Percentiles rank a stretch among this genome's conserved stretches.
Conservation (phyloP, 2,888 invertebrate species). For the Calliscelio sp. region DNA sequence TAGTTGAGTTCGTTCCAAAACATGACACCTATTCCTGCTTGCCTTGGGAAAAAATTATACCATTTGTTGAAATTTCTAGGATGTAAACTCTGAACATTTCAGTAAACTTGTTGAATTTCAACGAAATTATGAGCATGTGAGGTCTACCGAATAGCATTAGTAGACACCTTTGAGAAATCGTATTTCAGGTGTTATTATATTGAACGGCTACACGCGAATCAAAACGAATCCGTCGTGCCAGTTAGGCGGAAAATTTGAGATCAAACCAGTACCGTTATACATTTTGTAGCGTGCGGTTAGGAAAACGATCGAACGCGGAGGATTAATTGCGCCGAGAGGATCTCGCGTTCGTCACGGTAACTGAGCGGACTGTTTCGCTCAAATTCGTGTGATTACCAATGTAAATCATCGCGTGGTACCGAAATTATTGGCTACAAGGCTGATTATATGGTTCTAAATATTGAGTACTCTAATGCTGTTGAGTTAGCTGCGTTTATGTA, state of each 20-base stretch:
- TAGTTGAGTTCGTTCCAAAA: no score
- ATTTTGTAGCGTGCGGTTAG: slow-evolving; percentile 41
- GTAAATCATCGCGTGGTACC: slow-evolving; percentile 43
- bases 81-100: no score
- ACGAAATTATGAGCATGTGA: no score
- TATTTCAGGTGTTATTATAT: background rate
- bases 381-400: slow-evolving; percentile 54
- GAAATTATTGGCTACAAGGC: slow-evolving; percentile 39
- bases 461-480: slow-evolving; percentile 21
- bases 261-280: slow-evolving; percentile 38
- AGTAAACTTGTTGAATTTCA: no score
- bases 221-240: slow-evolving; percentile 9
- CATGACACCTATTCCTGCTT: no score
- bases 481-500: slow-evolving; percentile 29
- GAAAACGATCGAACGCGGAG: slow-evolving; percentile 30
- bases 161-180: no score
- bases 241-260: slow-evolving; percentile 26
- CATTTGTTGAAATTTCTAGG: no score
- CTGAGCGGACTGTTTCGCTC: slow-evolving; percentile 2
- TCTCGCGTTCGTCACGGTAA: slow-evolving; percentile 44
- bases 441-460: slow-evolving; percentile 40
- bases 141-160: no score
- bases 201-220: background rate
- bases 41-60: no score
- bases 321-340: slow-evolving; percentile 37